These are phyloP conservation scores for Emydocephalus ijimae DNA, from an alignment of 2,113 vertebrate species.

Conservation along the genomic window DNA sequence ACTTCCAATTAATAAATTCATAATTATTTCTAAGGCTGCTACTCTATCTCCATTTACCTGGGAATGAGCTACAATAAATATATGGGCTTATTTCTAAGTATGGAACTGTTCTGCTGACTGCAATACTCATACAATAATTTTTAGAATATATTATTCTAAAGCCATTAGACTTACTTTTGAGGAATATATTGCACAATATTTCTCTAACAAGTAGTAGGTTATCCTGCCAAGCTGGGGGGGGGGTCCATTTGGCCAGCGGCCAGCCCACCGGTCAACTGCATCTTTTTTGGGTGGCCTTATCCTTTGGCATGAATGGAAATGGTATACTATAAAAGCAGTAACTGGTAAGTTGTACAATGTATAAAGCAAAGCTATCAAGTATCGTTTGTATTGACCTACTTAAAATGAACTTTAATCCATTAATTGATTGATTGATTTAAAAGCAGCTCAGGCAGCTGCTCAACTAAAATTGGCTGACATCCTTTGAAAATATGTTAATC, in stretches of 20 bases:
- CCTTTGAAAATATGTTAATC: not conserved
- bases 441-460: slow-evolving; percentile 2
- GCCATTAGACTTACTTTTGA: not conserved
- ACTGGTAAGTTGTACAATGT: not conserved
- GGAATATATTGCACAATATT: not conserved
- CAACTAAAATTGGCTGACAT: not conserved
- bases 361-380: not conserved
- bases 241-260: not conserved
- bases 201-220: not conserved
- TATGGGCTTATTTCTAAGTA: not conserved
- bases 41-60: not conserved
- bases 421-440: not conserved
- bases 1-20: not conserved
- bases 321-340: not conserved
- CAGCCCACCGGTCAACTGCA: not conserved
- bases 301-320: not conserved
- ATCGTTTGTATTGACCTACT: not conserved
- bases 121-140: not conserved
- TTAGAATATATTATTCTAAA: not conserved
- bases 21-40: not conserved
- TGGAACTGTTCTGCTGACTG: not conserved
- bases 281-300: not conserved
- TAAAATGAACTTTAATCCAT: not conserved
- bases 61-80: not conserved
- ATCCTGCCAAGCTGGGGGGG: not conserved